phyloP scores from a whole-genome alignment of 2,888 invertebrate genomes.

The Eristalis pertinax region DNA sequence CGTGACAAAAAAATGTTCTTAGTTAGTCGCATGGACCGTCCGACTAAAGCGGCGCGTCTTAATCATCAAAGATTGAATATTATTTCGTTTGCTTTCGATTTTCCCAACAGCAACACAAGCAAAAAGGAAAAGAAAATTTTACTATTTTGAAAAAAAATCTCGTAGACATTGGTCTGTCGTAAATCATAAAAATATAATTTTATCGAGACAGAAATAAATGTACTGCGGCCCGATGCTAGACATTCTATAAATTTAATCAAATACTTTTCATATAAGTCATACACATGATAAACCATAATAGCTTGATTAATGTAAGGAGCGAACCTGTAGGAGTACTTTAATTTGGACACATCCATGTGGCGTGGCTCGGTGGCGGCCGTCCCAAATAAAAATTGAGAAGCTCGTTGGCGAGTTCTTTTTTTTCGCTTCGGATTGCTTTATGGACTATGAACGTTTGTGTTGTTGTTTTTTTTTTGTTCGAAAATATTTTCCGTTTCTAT shows the following conservation, averaged over 20 bases:
- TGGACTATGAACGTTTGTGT: neutral
- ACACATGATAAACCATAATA: conserved; percentile 47
- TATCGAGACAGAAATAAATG: conserved; percentile 57
- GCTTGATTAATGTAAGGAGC: conserved; percentile 55
- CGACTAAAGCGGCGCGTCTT: conserved; percentile 23
- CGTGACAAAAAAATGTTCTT: conserved; percentile 49
- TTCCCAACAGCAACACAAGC: neutral
- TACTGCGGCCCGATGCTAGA: conserved; percentile 28
- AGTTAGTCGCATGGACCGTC: conserved; percentile 27
- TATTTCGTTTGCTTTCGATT: conserved; percentile 3
- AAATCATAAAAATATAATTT: conserved; percentile 72
- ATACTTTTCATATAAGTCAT: conserved; percentile 61
- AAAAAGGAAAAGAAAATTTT: too few relatives aligned
- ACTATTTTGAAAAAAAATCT: neutral
- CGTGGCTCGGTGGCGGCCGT: neutral
- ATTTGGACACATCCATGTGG: conserved; percentile 29
- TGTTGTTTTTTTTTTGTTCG: conserved; percentile 1
- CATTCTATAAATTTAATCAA: conserved; percentile 58
- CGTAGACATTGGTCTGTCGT: conserved; percentile 66
- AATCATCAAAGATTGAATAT: conserved; percentile 49
- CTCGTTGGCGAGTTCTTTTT: neutral
- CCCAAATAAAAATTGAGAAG: neutral
- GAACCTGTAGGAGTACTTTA: conserved; percentile 43
- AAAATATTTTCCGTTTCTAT: neutral
- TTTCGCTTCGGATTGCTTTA: neutral